Evolutionary conservation across 2,797 vertebrate species (phyloP), one percentile per base, ranked within the genome.

Genomic region (Sternotherus odoratus): DNA sequence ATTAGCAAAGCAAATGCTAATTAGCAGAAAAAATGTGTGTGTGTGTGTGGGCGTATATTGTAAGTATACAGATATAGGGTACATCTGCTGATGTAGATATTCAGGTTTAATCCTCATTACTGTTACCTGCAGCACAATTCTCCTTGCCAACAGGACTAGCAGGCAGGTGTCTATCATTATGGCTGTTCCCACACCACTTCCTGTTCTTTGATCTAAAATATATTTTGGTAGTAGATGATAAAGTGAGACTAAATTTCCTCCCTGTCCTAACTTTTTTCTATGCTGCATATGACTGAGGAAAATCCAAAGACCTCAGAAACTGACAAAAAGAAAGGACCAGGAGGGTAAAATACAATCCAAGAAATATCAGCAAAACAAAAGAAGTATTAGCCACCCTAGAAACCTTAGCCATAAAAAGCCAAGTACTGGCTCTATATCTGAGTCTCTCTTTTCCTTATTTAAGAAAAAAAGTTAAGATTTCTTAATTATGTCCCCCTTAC

Each of bases 1-100:
- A 90, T 57, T 69, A 96, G 69, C 56, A 94, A 89, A 90, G 39
- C 19, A 95, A 88, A 94, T 19, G 23, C 49, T 78, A 89, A 86
- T n/a, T 91, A 75, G 39, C 39, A 75, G 15, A 48, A 48, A 75
- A 75, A 48, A 15, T 46, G 30, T 13, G 5, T 23, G 8, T n/a
- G 63, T 24, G n/a, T 24, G n/a, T 23, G 28, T 8, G 6, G n/a
- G 63, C n/a, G 3, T 66, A 36, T 66, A 36, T 56, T 77, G 24
- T 82, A 46, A 39, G 5, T 36, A 8, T 30, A 48, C 75, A 88
- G 85, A 66, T 72, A 83, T 24, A 2, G 1, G 1, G 3, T 86
- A 33, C 49, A 5, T 48, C 83, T 74, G 30, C 66, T 66, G 26
- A 69, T 0, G 23, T 28, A 86, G 5, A 56, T 23, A 36, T 43